These are phyloP conservation scores for Cinara cedri DNA, from an alignment of 2,888 invertebrate species.

Conservation along the genomic window DNA sequence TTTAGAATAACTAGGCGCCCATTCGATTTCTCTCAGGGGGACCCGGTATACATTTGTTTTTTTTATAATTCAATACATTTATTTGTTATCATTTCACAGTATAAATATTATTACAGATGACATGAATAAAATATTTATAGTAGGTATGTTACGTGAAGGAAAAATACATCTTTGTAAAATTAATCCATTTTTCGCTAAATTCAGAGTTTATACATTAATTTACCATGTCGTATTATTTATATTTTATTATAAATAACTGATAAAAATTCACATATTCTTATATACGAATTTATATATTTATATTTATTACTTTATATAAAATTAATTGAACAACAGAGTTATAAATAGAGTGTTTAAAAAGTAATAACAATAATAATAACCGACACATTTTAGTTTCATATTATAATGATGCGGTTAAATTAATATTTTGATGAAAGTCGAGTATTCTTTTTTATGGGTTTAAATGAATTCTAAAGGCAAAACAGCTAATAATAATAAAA, in stretches of 20 bases:
- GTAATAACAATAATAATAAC: constrained; percentile 1
- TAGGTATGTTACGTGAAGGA: too few species aligned
- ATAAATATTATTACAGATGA: background rate
- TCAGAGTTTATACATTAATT: too few species aligned
- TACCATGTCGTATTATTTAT: too few species aligned
- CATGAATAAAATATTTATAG: too few species aligned
- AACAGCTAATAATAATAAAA: constrained; percentile 56
- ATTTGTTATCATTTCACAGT: background rate
- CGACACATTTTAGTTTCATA: background rate
- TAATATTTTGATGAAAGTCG: constrained; percentile 35
- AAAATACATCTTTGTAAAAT: too few species aligned
- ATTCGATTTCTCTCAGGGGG: too few species aligned
- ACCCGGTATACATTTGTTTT: too few species aligned
- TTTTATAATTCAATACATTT: too few species aligned
- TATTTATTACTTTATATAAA: background rate
- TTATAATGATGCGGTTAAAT: constrained; percentile 34
- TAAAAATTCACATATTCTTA: background rate
- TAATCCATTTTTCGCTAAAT: too few species aligned
- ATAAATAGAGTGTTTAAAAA: background rate
- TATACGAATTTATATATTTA: background rate
- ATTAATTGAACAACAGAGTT: constrained; percentile 2
- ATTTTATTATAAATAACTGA: background rate
- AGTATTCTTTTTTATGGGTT: constrained; percentile 51
- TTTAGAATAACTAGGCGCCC: too few species aligned
- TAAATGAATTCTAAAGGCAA: constrained; percentile 42